Conservation (phyloP, 2,888 invertebrate species). For the Dynastes maya region DNA sequence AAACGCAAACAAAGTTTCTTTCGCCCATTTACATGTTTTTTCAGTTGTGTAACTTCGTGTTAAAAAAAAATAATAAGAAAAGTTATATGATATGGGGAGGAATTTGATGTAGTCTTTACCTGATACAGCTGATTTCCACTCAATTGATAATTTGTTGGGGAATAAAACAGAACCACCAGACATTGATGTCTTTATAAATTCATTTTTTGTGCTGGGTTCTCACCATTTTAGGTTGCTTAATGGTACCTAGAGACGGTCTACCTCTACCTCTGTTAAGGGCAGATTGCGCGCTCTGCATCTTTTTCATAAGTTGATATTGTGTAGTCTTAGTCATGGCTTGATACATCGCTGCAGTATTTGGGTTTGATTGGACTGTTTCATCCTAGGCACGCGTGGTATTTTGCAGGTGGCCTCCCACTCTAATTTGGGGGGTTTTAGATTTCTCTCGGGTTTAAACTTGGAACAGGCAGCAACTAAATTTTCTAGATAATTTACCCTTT, state of each 20-base stretch:
- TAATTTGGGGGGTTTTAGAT: slow-evolving; percentile 87
- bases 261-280: slow-evolving; percentile 67
- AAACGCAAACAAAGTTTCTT: too few species aligned
- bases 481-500: slow-evolving; percentile 91
- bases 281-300: slow-evolving; percentile 63
- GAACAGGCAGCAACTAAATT: slow-evolving; percentile 90
- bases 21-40: too few species aligned
- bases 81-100: too few species aligned
- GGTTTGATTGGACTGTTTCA: slow-evolving; percentile 65
- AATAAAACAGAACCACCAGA: slow-evolving; percentile 74
- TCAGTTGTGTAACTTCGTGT: too few species aligned
- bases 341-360: slow-evolving; percentile 67
- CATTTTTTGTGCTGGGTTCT: slow-evolving; percentile 71
- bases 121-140: slow-evolving; percentile 77
- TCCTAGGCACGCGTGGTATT: slow-evolving; percentile 81
- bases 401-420: slow-evolving; percentile 96
- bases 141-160: slow-evolving; percentile 76
- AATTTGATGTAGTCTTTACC: slow-evolving; percentile 69
- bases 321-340: slow-evolving; percentile 71
- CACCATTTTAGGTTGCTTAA: slow-evolving; percentile 61
- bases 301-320: slow-evolving; percentile 65
- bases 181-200: slow-evolving; percentile 80
- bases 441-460: slow-evolving; percentile 90
- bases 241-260: slow-evolving; percentile 63
- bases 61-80: too few species aligned